These are phyloP conservation scores for Cossypha polioptera DNA, from an alignment of 2,797 vertebrate species.

Conservation along the genomic window DNA sequence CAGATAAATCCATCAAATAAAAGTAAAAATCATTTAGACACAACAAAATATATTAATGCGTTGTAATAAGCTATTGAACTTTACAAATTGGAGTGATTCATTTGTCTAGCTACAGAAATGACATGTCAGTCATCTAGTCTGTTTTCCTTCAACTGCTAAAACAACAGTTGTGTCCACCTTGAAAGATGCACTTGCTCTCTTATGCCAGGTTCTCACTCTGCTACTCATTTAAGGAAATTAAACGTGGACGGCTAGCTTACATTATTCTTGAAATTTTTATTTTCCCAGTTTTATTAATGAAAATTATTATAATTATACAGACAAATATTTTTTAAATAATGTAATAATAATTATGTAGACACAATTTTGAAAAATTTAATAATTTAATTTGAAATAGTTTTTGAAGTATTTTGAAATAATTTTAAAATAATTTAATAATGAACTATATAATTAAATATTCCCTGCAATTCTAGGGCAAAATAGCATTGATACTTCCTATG, in stretches of 20 bases:
- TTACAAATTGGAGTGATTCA: neutral
- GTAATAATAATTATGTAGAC: neutral
- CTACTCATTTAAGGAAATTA: neutral
- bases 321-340: neutral
- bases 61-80: neutral
- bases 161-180: neutral
- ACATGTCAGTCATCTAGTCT: neutral
- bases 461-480: neutral
- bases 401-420: neutral
- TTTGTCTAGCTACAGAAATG: neutral
- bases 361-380: neutral
- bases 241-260: rapidly evolving
- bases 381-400: neutral
- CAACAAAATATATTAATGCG: neutral
- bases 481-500: neutral
- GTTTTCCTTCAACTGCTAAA: neutral
- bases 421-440: neutral
- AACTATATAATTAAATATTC: neutral
- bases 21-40: neutral
- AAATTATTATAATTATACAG: neutral
- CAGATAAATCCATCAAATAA: neutral
- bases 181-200: neutral
- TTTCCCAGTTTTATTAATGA: neutral
- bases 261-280: neutral
- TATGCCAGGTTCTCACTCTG: neutral